These are phyloP conservation scores for Sebastiscus tertius DNA, from an alignment of 2,797 vertebrate genomes.

Conservation along the genomic window DNA sequence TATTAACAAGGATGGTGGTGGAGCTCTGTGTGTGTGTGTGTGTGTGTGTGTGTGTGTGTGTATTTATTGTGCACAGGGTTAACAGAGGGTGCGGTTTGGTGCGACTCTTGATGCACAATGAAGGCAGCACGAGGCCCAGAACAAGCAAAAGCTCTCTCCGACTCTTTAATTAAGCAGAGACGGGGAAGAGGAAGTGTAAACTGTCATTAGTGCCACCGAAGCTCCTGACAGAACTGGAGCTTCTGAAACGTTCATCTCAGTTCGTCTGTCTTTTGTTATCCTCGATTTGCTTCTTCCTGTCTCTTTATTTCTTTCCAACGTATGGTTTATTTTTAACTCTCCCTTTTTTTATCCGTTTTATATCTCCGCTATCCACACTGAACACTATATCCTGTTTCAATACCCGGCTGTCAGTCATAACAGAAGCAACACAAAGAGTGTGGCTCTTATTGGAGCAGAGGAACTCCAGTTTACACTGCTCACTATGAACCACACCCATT, in stretches of 20 bases:
- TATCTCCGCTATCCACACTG: neutral
- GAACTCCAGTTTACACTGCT: constrained; percentile 7
- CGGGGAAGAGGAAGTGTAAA: constrained; percentile 21
- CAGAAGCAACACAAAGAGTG: neutral
- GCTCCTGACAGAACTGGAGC: constrained; percentile 50
- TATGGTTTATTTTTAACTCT: constrained; percentile 44
- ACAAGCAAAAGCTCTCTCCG: constrained; percentile 59
- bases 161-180: constrained; percentile 51
- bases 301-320: neutral
- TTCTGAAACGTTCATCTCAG: neutral
- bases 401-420: neutral
- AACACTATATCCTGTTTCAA: constrained; percentile 44
- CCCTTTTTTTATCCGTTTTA: neutral
- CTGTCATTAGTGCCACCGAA: constrained; percentile 4
- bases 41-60: too few relatives aligned
- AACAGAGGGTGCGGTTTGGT: neutral
- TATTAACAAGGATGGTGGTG: neutral
- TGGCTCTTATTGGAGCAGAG: neutral
- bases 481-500: constrained; percentile 44
- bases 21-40: neutral
- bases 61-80: neutral
- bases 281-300: neutral
- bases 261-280: neutral
- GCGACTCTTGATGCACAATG: constrained; percentile 24
- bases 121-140: constrained; percentile 16